These are phyloP conservation scores for Scytalopus superciliaris DNA, from an alignment of 2,113 vertebrate species.

Conservation along the genomic window DNA sequence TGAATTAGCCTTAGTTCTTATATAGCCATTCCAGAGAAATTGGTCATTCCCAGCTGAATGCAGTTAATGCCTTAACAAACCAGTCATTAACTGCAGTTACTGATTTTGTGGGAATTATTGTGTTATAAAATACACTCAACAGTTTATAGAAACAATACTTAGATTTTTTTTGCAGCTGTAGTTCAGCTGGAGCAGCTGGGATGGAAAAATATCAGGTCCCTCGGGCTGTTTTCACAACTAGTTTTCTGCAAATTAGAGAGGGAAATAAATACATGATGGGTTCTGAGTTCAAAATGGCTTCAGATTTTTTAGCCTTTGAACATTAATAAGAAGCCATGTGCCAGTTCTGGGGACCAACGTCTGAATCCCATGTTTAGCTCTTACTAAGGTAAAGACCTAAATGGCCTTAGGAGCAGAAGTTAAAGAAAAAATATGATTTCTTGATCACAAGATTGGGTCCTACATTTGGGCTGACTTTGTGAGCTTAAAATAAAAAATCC, in stretches of 20 bases:
- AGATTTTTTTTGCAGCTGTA: conserved; percentile 71
- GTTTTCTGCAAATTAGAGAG: conserved; percentile 79
- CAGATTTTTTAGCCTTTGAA: conserved; percentile 68
- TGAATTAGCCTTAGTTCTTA: conserved; percentile 76
- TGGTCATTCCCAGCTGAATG: conserved; percentile 78
- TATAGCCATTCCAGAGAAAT: conserved; percentile 64
- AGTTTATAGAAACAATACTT: conserved; percentile 73
- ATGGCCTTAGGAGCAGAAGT: not conserved
- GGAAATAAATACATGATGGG: conserved; percentile 69
- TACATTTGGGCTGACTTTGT: not conserved
- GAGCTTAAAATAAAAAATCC: conserved; percentile 6
- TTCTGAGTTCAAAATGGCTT: conserved; percentile 70
- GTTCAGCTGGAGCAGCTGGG: conserved; percentile 72
- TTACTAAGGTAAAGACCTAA: not conserved
- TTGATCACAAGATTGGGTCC: not conserved
- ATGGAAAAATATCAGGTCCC: conserved; percentile 68
- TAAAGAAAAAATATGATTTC: not conserved
- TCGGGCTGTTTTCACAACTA: conserved; percentile 64
- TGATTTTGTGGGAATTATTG: conserved; percentile 80
- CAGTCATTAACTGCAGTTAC: conserved; percentile 77
- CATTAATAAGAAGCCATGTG: conserved; percentile 63
- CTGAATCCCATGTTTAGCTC: not conserved
- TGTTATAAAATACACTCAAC: conserved; percentile 77
- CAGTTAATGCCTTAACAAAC: conserved; percentile 79
- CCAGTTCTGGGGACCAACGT: not conserved